A percentile compares a stretch with the other conserved stretches of the same genome.
phyloP scores from a whole-genome alignment of 2,113 vertebrate species.

The Orthonyx spaldingii region DNA sequence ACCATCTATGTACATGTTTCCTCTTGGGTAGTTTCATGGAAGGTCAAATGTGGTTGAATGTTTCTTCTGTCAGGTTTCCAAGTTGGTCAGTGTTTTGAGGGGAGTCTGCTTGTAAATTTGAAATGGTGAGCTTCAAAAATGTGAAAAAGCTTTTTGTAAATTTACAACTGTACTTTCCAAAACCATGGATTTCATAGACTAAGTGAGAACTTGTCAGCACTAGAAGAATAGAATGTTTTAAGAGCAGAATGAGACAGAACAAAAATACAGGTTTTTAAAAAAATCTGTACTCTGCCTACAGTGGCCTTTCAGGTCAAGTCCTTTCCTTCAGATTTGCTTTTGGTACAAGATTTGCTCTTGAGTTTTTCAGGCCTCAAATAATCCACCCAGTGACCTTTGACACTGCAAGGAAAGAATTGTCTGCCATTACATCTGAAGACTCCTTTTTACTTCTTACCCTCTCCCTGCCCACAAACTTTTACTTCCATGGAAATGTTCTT shows the following conservation, averaged over 20 bases:
- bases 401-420: background rate
- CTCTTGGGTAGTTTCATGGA: background rate
- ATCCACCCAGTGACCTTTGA: background rate
- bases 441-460: background rate
- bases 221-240: background rate
- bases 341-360: background rate
- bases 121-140: background rate
- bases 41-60: background rate
- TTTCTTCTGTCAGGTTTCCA: background rate
- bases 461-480: background rate
- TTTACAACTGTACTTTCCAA: background rate
- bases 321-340: background rate
- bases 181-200: background rate
- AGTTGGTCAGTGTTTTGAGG: background rate
- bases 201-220: background rate
- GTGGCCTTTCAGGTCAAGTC: background rate
- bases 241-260: background rate
- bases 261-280: background rate
- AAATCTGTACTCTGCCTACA: background rate
- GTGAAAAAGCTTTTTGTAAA: background rate
- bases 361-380: accelerated
- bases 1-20: background rate
- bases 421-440: background rate
- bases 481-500: background rate
- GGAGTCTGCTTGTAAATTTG: background rate